Evolutionary conservation across 2,797 vertebrate species (phyloP).

Genomic region (Rachycentron canadum): DNA sequence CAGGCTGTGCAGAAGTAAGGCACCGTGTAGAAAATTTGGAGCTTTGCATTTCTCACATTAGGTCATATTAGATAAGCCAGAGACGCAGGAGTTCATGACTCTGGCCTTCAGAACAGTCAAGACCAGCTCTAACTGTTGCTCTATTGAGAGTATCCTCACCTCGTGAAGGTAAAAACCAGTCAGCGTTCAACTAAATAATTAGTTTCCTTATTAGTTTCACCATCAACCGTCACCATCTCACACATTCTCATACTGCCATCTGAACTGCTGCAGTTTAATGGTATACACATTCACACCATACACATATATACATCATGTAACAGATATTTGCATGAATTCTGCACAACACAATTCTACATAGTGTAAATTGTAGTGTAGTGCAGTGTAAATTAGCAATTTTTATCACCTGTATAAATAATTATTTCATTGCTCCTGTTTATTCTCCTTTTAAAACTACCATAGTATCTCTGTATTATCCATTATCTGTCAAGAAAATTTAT

Average conservation of each 20-base stretch:
- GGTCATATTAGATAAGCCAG: neutral
- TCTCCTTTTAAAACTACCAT: neutral
- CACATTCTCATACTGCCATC: too few relatives aligned
- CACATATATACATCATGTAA: neutral
- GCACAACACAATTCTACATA: neutral
- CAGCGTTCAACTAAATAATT: neutral
- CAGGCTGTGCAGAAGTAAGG: neutral
- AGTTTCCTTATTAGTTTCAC: too few relatives aligned
- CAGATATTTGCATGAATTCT: neutral
- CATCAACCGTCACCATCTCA: too few relatives aligned
- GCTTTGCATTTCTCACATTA: neutral
- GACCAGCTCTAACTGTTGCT: neutral
- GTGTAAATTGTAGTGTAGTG: too few relatives aligned
- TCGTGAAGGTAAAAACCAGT: neutral
- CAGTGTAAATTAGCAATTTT: neutral
- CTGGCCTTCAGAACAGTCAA: neutral
- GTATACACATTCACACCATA: neutral
- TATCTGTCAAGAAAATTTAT: neutral
- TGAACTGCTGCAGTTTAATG: too few relatives aligned
- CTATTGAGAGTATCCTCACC: neutral
- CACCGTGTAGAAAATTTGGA: constrained; percentile 3
- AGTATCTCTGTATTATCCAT: constrained; percentile 1
- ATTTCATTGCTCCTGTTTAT: neutral
- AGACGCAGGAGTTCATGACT: neutral
- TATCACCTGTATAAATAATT: neutral